Percentiles rank a stretch among this genome's conserved stretches.
These are phyloP conservation scores for Lithophane socia DNA, from an alignment of 2,888 invertebrate species.

Conservation along the genomic window DNA sequence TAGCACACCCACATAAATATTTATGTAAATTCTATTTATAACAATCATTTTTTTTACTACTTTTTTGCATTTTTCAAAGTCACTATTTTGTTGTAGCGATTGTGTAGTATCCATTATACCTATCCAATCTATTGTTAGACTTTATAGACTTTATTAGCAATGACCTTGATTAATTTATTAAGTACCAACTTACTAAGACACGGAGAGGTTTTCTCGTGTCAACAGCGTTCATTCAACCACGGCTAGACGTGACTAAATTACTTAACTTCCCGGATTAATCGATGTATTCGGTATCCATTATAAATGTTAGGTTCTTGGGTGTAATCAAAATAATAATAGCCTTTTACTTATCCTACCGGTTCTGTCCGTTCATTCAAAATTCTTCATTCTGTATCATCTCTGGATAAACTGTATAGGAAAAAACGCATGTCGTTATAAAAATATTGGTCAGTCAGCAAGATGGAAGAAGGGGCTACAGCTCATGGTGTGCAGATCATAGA, in stretches of 20 bases:
- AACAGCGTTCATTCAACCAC: conserved; percentile 47
- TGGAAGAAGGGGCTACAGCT: not conserved
- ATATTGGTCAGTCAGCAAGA: not conserved
- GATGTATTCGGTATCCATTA: not conserved
- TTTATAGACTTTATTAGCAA: not conserved
- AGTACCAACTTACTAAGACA: conserved; percentile 12
- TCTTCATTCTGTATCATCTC: not conserved
- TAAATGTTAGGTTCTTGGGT: conserved; percentile 2
- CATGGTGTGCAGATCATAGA: not conserved
- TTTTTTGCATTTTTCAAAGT: not conserved
- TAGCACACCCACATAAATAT: too few species aligned
- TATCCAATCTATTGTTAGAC: conserved; percentile 9
- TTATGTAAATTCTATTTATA: not conserved
- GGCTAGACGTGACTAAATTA: conserved; percentile 38
- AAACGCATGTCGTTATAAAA: not conserved
- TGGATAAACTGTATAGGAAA: not conserved
- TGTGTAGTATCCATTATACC: not conserved
- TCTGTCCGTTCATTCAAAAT: too few species aligned
- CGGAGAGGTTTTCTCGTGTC: conserved; percentile 21
- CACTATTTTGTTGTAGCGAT: not conserved
- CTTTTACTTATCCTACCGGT: not conserved
- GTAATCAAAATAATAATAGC: conserved; percentile 14
- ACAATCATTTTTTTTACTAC: not conserved
- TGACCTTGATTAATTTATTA: conserved; percentile 24
- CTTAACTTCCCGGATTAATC: conserved; percentile 24